Evolutionary conservation across 2,113 vertebrate species (phyloP).

Genomic region (Coptodon bakossiorum): DNA sequence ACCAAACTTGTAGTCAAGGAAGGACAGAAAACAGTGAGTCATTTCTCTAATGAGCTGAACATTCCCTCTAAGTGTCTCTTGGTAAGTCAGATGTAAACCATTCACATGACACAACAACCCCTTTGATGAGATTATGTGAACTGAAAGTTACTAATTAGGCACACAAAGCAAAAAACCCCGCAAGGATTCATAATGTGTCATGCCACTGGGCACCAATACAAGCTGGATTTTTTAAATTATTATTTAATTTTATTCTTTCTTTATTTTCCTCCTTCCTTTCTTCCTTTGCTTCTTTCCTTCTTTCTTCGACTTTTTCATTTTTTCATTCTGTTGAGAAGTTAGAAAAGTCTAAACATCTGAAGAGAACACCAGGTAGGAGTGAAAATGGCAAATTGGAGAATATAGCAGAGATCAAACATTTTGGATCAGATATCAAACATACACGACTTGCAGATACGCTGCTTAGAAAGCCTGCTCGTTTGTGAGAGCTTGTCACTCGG

Average conservation of each 20-base stretch:
- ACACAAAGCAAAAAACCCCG: not conserved
- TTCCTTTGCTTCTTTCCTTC: not conserved
- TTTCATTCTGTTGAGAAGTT: not conserved
- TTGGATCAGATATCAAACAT: slow-evolving; percentile 14
- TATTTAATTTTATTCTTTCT: not conserved
- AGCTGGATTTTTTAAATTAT: not conserved
- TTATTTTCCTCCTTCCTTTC: not conserved
- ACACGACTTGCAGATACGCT: not conserved
- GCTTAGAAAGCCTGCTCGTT: not conserved
- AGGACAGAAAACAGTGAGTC: slow-evolving; percentile 61
- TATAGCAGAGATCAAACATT: slow-evolving; percentile 16
- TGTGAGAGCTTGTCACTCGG: not conserved
- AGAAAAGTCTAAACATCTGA: not conserved
- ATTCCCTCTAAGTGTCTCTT: slow-evolving; percentile 44
- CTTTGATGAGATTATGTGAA: slow-evolving; percentile 26
- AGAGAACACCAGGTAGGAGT: not conserved
- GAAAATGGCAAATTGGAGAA: not conserved
- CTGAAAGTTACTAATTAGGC: slow-evolving; percentile 38
- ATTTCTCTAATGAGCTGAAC: slow-evolving; percentile 60
- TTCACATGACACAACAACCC: slow-evolving; percentile 25
- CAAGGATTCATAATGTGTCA: not conserved
- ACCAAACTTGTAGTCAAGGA: slow-evolving; percentile 51
- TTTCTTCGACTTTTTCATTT: not conserved
- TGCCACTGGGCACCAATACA: not conserved
- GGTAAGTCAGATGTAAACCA: slow-evolving; percentile 47